Base-by-base conservation (phyloP, 2,797 vertebrate genomes). In the Morus bassanus region DNA sequence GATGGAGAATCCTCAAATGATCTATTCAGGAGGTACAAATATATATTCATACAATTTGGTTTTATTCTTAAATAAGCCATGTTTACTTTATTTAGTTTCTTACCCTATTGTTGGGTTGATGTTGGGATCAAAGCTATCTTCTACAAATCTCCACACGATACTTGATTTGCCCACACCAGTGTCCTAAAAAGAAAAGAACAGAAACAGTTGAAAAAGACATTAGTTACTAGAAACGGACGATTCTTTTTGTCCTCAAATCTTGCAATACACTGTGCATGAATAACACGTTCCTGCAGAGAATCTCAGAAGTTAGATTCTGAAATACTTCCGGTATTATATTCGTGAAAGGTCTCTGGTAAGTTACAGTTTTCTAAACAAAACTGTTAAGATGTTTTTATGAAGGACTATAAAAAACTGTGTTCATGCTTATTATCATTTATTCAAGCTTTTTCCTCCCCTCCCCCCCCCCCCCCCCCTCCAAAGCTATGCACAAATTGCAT, bases 51-150 rank as follows among this genome's bases (percentile, higher is more conserved):
- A 19, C 10, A 89, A 35, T 53, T 88, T 81, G 6, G 15, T 41
- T 87, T 93, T 30, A 80, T 30, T 85, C 19, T 45, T 82, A n/a
- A 74, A n/a, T 48, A 91, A 94, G 67, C 70, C 68, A 64, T 12
- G 30, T 77, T 88, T 16, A 43, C 21, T 91, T 72, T 8, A 39
- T 68, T 90, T 68, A 63, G 46, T 88, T 87, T 97, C 98, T 98
- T 98, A 99, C 99, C 99, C 99, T 96, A 99, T 99, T 45, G 99
- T 99, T 91, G 99, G 99, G 98, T 99, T 99, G 95, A 99, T 99
- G 96, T 99, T 99, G 72, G 99, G 99, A 97, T 99, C 99, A 97
- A 99, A 99, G 94, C 99, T 99, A 93, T 99, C 99, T 97, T 99
- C 99, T 50, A 99, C 99, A 97, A 99, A 99, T 95, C 99, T 98